Evolutionary conservation across 2,797 vertebrate genomes (phyloP).

Genomic region (Calcarius lapponicus): DNA sequence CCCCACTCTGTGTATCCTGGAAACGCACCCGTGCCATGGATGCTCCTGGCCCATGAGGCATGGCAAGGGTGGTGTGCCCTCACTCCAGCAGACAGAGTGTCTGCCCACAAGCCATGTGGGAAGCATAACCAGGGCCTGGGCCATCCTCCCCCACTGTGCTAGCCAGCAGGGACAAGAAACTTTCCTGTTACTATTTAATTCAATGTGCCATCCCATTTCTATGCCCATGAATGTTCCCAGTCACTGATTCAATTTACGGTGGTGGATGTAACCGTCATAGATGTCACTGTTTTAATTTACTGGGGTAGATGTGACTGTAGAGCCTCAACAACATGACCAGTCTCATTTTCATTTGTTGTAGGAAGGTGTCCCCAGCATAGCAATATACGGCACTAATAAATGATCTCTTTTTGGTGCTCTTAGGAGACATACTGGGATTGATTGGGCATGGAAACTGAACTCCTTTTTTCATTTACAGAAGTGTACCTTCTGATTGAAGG

Average conservation of each 20-base stretch:
- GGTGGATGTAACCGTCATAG: neutral
- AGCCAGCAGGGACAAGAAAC: neutral
- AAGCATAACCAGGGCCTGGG: neutral
- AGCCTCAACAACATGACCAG: neutral
- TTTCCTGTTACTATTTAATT: neutral
- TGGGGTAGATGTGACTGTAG: neutral
- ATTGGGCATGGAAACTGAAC: neutral
- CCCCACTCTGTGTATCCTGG: fast-evolving
- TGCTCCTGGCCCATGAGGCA: neutral
- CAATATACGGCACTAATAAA: neutral
- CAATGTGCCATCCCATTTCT: neutral
- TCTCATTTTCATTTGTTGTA: neutral
- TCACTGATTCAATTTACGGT: neutral
- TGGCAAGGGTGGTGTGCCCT: neutral
- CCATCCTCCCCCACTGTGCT: neutral
- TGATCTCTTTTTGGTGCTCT: neutral
- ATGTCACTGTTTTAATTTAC: neutral
- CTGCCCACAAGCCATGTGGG: neutral
- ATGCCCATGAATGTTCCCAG: neutral
- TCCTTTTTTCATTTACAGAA: constrained; percentile 8
- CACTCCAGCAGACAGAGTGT: neutral
- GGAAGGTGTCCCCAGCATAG: neutral
- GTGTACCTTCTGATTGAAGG: neutral
- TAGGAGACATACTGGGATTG: neutral
- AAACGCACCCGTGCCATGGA: neutral